Evolutionary conservation across 2,113 vertebrate genomes (phyloP).

Genomic region (Geococcyx californianus): DNA sequence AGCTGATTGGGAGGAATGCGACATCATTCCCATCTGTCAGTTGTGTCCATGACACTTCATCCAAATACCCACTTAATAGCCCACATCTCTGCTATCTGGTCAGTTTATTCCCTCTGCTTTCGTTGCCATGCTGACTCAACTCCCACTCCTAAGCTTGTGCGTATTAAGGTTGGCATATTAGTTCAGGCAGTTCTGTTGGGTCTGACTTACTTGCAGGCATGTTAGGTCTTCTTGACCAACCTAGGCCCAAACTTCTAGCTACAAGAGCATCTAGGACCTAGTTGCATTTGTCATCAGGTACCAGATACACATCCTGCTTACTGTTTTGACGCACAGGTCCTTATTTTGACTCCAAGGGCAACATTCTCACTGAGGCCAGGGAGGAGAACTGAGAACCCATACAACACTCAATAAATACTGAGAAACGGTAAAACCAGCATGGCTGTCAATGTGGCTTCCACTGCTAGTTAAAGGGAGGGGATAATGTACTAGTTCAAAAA

Average conservation of each 20-base stretch:
- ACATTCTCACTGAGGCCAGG: neutral
- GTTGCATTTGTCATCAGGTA: neutral
- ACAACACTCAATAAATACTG: neutral
- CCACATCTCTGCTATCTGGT: neutral
- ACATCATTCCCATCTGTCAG: neutral
- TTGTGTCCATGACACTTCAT: neutral
- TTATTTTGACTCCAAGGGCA: neutral
- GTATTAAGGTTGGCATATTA: neutral
- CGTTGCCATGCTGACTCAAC: neutral
- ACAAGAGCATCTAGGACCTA: neutral
- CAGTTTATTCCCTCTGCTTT: neutral
- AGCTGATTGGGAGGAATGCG: neutral
- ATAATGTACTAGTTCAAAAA: constrained; percentile 1
- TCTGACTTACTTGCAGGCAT: neutral
- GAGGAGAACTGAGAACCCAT: neutral
- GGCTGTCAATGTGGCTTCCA: neutral
- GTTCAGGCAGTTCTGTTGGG: neutral
- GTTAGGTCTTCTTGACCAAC: neutral
- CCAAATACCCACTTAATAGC: neutral
- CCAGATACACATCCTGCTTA: neutral
- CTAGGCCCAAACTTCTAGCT: neutral
- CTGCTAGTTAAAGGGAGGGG: neutral
- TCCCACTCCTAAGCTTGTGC: neutral
- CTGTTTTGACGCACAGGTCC: neutral
- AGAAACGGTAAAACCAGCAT: neutral